phyloP scores from a whole-genome alignment of 2,113 vertebrate genomes.

The Pycnonotus jocosus region DNA sequence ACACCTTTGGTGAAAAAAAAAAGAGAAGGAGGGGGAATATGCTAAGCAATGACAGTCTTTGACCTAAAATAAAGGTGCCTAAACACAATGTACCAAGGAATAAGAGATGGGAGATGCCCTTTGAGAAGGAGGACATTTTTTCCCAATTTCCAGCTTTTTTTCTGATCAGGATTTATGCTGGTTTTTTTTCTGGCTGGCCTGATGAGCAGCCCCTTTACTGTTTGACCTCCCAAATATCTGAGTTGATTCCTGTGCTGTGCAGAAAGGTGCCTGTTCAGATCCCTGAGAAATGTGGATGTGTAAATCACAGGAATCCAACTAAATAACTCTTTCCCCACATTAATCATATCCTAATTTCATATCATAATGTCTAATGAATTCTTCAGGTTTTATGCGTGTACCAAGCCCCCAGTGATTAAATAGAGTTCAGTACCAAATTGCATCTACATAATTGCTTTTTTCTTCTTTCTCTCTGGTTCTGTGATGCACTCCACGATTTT shows the following conservation, averaged over 20 bases:
- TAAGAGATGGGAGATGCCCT: neutral
- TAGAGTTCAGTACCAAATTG: neutral
- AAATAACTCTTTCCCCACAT: neutral
- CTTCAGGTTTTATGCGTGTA: neutral
- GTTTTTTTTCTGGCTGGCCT: neutral
- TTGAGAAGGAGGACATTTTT: neutral
- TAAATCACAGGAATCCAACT: neutral
- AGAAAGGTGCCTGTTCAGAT: neutral
- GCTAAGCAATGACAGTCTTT: neutral
- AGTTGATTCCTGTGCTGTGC: neutral
- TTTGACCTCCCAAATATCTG: neutral
- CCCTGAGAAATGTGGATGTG: neutral
- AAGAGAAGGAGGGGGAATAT: neutral
- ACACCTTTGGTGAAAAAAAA: neutral
- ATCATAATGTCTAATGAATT: neutral
- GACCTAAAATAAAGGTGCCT: neutral
- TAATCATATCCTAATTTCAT: neutral
- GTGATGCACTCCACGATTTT: neutral
- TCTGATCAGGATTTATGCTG: neutral
- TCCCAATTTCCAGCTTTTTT: neutral
- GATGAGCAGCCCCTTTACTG: rapidly evolving
- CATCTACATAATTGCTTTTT: neutral
- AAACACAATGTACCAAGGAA: neutral
- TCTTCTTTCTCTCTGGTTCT: neutral
- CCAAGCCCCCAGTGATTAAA: neutral